phyloP scores from a whole-genome alignment of 2,888 invertebrate species.

The Apamea sordens region DNA sequence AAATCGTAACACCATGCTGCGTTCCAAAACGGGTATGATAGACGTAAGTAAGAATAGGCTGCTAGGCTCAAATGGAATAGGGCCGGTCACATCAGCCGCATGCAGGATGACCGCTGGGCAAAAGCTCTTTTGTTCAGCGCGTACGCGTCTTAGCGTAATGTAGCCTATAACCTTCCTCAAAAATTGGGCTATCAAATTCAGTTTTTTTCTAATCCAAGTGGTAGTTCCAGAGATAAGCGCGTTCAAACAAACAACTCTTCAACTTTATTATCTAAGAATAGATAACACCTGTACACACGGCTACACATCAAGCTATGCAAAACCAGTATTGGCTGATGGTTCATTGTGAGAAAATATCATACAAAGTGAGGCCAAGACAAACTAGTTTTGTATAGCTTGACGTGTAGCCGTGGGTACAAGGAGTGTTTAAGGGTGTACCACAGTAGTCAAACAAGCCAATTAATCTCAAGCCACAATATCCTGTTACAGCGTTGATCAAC shows the following conservation, averaged over 20 bases:
- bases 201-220: too few species aligned
- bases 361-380: too few species aligned
- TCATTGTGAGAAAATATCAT: too few species aligned
- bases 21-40: not conserved
- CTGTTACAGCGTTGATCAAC: conserved; percentile 21
- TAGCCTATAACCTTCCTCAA: too few species aligned
- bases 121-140: not conserved
- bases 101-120: not conserved
- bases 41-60: too few species aligned
- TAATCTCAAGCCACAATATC: conserved; percentile 33
- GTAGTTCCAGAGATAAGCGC: not conserved
- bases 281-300: not conserved
- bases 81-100: not conserved
- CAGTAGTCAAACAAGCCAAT: conserved; percentile 18
- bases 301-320: too few species aligned
- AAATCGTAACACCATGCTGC: not conserved
- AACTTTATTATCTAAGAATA: too few species aligned
- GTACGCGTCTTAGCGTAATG: not conserved
- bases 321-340: too few species aligned
- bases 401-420: too few species aligned
- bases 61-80: not conserved
- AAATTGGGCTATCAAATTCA: not conserved
- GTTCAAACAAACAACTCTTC: too few species aligned
- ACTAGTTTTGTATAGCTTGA: too few species aligned
- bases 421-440: conserved; percentile 15